Percentiles rank a stretch among this genome's conserved stretches.
phyloP scores from a whole-genome alignment of 2,888 invertebrate species.

The Dynastes tityus region DNA sequence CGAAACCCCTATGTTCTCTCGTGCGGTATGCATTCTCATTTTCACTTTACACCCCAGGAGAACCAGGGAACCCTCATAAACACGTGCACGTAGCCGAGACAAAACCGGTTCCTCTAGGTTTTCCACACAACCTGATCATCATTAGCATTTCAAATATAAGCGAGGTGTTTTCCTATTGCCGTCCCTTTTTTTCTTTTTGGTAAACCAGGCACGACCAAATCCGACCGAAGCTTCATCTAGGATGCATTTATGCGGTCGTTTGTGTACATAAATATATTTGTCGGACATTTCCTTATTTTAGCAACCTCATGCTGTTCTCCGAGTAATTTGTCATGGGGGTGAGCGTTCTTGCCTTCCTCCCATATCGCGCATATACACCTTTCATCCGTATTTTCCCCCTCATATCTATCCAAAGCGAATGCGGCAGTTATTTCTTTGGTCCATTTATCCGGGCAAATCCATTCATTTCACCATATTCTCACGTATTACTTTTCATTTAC shows the following conservation, averaged over 20 bases:
- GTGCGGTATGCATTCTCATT: constrained; percentile 32
- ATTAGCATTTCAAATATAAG: constrained; percentile 46
- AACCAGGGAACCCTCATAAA: constrained; percentile 21
- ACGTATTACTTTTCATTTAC: constrained; percentile 43
- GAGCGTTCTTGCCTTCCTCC: background rate
- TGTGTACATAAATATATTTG: constrained; percentile 47
- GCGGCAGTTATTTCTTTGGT: background rate
- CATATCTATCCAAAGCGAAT: background rate
- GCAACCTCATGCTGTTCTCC: constrained; percentile 42
- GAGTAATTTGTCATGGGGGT: constrained; percentile 38
- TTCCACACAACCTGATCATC: constrained; percentile 36
- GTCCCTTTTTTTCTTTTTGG: constrained; percentile 21
- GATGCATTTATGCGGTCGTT: constrained; percentile 46
- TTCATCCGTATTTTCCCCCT: constrained; percentile 3
- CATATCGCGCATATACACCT: background rate
- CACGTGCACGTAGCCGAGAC: constrained; percentile 27
- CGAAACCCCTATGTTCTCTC: constrained; percentile 20
- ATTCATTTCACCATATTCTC: constrained; percentile 39
- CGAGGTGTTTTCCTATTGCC: constrained; percentile 43
- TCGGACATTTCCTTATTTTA: constrained; percentile 45
- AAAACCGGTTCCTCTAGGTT: constrained; percentile 35
- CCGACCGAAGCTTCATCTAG: constrained; percentile 43
- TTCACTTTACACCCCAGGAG: constrained; percentile 33
- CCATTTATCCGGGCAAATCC: constrained; percentile 22
- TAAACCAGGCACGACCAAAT: constrained; percentile 41